Conservation (phyloP, 1,140 invertebrate species). For the Cydia fagiglandana region DNA sequence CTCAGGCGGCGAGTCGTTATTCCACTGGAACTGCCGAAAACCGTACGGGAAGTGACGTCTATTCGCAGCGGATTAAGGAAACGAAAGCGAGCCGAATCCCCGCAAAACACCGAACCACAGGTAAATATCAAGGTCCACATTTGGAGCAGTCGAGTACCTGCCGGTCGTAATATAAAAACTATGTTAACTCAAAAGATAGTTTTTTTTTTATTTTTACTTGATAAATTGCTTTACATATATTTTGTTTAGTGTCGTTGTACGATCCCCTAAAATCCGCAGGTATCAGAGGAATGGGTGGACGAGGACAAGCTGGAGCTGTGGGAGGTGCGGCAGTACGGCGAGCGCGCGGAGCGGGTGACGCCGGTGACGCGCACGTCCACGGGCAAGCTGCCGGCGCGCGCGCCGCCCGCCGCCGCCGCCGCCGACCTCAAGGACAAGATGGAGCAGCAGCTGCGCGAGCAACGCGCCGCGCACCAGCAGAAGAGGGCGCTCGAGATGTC, state of each 20-base stretch:
- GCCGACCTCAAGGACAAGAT: constrained; percentile 91
- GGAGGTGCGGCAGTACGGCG: constrained; percentile 98
- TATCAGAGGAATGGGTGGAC: constrained; percentile 96
- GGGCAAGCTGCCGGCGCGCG: constrained; percentile 82
- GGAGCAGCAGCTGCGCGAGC: constrained; percentile 92
- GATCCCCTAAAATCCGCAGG: constrained; percentile 56
- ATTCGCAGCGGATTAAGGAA: constrained; percentile 95
- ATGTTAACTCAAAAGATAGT: too few species aligned
- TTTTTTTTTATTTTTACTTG: too few species aligned
- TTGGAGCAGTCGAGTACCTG: background rate
- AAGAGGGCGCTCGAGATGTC: constrained; percentile 86
- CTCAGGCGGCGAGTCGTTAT: constrained; percentile 95
- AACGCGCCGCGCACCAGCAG: constrained; percentile 92
- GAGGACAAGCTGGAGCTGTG: constrained; percentile 97
- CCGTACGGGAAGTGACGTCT: constrained; percentile 94
- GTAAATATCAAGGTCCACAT: constrained; percentile 41
- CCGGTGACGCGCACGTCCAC: constrained; percentile 88
- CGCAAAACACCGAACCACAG: constrained; percentile 93
- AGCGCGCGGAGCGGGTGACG: constrained; percentile 83
- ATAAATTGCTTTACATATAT: too few species aligned
- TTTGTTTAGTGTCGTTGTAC: too few species aligned
- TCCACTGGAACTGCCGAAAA: constrained; percentile 95
- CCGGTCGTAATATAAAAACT: background rate
- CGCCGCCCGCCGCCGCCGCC: constrained; percentile 78
- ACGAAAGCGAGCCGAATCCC: constrained; percentile 93